Evolutionary conservation across 2,888 invertebrate species (phyloP), one percentile per base, ranked within the genome.

Genomic region (Drosophila mimica): DNA sequence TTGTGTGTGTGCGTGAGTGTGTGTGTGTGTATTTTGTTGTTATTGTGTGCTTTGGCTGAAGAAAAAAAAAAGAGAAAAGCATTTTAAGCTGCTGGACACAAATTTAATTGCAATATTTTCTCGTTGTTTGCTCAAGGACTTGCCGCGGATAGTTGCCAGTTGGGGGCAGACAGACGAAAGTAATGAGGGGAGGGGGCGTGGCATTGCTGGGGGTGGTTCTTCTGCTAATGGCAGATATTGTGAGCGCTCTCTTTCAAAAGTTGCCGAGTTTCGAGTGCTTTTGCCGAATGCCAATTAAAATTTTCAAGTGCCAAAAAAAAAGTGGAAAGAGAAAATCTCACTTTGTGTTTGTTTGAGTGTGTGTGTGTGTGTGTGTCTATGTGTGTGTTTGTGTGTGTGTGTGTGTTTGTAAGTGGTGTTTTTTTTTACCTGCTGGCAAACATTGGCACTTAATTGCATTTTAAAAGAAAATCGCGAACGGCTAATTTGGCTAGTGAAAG

Each of bases 401-500:
- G 46, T 17, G 9, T 31, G 46, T 33, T 15, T 43, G 28, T 57
- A 8, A 57, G 53, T 67, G 52, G 53, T 59, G 30, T n/a, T 31
- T 58, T n/a, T 31, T 58, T 31, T 48, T 75, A 68, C 65, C 78
- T 66, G 78, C 65, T 46, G 54, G 81, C 75, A 65, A 79, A 81
- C 77, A 81, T 82, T 83, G 74, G 80, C 83, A 85, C 81, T 83
- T 85, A 84, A 87, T 87, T 87, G 85, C 85, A 84, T 83, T 85
- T 87, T 71, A 77, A 87, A 87, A 82, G 76, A 86, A 87, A 81
- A 74, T 74, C 74, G 79, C 76, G 58, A 79, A 63, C 77, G 72
- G 85, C 86, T 88, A 87, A 87, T 87, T 87, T 88, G 84, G 82
- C 82, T 81, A 88, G 79, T 82, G 86, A 83, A 77, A 87, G 83